These are phyloP conservation scores for Drosophila limbata DNA, from an alignment of 2,888 invertebrate genomes.

Conservation along the genomic window DNA sequence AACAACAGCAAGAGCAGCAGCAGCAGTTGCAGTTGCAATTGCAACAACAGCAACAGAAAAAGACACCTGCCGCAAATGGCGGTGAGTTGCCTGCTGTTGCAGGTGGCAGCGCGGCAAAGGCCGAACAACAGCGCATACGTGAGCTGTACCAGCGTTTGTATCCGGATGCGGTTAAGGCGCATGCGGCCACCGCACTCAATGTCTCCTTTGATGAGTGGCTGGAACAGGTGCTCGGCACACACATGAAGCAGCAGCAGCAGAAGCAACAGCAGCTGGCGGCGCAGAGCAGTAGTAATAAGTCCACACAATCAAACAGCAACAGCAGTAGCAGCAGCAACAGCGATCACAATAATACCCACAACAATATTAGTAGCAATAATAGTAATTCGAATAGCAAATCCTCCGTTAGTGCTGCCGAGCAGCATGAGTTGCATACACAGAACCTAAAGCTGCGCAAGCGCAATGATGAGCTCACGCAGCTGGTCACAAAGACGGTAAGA, in stretches of 20 bases:
- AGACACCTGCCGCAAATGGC: conserved; percentile 46
- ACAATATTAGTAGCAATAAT: conserved; percentile 81
- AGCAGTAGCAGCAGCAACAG: conserved; percentile 64
- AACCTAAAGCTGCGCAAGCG: conserved; percentile 89
- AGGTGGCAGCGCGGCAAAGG: conserved; percentile 56
- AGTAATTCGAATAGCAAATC: conserved; percentile 80
- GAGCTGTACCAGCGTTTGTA: conserved; percentile 84
- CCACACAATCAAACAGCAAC: conserved; percentile 80
- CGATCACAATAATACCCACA: conserved; percentile 68
- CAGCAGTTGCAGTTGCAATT: conserved; percentile 52
- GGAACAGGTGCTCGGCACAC: conserved; percentile 83
- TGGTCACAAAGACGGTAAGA: conserved; percentile 92
- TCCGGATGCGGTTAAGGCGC: conserved; percentile 83
- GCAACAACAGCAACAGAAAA: conserved; percentile 66
- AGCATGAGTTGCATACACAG: conserved; percentile 86
- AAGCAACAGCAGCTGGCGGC: conserved; percentile 54
- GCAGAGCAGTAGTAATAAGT: conserved; percentile 79
- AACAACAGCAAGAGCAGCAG: conserved; percentile 50
- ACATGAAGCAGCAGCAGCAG: conserved; percentile 77
- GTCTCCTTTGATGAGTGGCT: conserved; percentile 84
- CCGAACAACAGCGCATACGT: conserved; percentile 82
- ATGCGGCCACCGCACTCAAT: conserved; percentile 78
- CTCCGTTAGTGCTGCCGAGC: conserved; percentile 65
- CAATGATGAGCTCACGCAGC: conserved; percentile 90
- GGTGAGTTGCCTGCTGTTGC: conserved; percentile 29